Conservation (phyloP, 2,888 invertebrate genomes). For the Ctena decussata region DNA sequence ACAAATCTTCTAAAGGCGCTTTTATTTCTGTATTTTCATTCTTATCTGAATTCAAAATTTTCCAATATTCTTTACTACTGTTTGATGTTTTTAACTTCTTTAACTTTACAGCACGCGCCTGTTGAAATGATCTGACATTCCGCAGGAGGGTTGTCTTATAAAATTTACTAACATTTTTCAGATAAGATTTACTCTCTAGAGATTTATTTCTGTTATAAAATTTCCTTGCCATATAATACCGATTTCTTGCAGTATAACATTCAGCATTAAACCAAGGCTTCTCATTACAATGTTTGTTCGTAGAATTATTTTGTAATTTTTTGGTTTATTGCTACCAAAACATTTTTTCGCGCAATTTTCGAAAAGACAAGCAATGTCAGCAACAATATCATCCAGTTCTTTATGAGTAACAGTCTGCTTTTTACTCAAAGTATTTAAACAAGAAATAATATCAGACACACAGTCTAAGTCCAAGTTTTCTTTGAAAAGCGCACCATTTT, state of each 20-base stretch:
- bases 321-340: background rate
- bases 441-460: background rate
- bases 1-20: background rate
- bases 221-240: background rate
- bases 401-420: background rate
- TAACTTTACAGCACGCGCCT: background rate
- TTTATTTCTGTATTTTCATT: background rate
- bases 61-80: background rate
- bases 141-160: background rate
- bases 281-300: too few species aligned
- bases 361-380: background rate
- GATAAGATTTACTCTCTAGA: background rate
- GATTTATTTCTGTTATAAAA: background rate
- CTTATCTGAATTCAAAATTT: background rate
- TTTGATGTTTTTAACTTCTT: background rate
- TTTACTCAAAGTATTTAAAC: background rate
- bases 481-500: background rate
- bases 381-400: background rate
- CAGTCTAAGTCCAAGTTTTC: background rate
- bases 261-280: background rate
- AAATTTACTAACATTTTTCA: background rate
- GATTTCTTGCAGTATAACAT: background rate
- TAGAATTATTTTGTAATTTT: background rate
- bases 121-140: too few species aligned
- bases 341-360: background rate